phyloP scores from a whole-genome alignment of 2,797 vertebrate species.

The Naso thynnoides region DNA sequence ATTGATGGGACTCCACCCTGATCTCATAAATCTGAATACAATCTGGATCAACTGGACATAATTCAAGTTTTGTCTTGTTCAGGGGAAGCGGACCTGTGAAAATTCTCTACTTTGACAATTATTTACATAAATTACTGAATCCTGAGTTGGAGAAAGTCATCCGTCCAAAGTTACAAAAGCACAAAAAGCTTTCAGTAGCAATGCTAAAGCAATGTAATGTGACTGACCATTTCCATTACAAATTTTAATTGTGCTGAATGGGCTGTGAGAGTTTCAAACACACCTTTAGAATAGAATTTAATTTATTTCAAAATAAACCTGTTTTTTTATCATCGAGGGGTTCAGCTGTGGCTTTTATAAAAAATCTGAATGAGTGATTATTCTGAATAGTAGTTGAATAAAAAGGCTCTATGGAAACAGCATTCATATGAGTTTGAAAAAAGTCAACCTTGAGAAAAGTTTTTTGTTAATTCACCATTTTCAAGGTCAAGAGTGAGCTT shows the following conservation, averaged over 20 bases:
- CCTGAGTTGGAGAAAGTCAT: background rate
- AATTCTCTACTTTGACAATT: background rate
- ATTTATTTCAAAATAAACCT: background rate
- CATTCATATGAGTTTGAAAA: background rate
- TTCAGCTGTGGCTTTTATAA: slow-evolving; percentile 1
- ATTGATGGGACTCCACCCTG: background rate
- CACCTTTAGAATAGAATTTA: background rate
- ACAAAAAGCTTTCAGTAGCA: background rate
- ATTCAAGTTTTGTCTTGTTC: background rate
- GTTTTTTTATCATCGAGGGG: background rate
- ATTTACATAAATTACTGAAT: background rate
- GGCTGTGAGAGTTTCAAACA: background rate
- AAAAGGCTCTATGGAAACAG: slow-evolving; percentile 15
- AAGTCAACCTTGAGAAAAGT: background rate
- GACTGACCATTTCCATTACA: background rate
- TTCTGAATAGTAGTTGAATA: background rate
- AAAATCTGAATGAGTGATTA: background rate
- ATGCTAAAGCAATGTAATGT: background rate
- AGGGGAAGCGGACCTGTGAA: background rate
- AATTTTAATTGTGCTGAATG: background rate
- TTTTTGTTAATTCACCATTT: background rate
- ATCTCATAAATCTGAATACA: background rate
- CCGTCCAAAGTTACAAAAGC: background rate
- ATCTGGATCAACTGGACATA: background rate
- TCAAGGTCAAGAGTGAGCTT: slow-evolving; percentile 20